Percentiles rank a stretch among this genome's conserved stretches.
phyloP scores from a whole-genome alignment of 1,140 invertebrate species.

The Propsilocerus akamusi region DNA sequence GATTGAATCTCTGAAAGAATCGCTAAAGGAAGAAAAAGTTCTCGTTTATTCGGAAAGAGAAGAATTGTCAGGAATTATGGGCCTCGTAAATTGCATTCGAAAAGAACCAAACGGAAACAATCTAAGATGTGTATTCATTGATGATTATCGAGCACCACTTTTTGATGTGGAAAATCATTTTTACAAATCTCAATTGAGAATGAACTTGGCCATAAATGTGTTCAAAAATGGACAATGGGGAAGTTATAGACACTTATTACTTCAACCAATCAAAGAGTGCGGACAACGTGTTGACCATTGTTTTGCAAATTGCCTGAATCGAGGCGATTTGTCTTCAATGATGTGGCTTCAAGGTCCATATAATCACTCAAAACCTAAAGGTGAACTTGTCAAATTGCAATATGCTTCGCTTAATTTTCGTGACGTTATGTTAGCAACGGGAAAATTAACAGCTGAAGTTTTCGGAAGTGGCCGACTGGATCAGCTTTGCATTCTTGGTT shows the following conservation, averaged over 20 bases:
- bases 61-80: slow-evolving; percentile 57
- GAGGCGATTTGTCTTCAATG: slow-evolving; percentile 71
- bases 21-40: slow-evolving; percentile 27
- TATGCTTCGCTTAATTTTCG: slow-evolving; percentile 56
- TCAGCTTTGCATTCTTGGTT: slow-evolving; percentile 47
- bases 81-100: slow-evolving; percentile 57
- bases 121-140: slow-evolving; percentile 38
- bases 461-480: slow-evolving; percentile 31
- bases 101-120: slow-evolving; percentile 46
- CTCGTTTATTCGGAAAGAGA: slow-evolving; percentile 39
- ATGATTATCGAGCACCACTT: slow-evolving; percentile 39
- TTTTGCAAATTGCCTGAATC: slow-evolving; percentile 54
- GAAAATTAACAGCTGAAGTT: slow-evolving; percentile 44
- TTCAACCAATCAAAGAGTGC: slow-evolving; percentile 16
- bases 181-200: slow-evolving; percentile 40
- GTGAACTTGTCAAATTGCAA: slow-evolving; percentile 31
- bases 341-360: slow-evolving; percentile 57
- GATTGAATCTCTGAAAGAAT: slow-evolving; percentile 31
- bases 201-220: slow-evolving; percentile 71
- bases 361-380: slow-evolving; percentile 17
- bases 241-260: slow-evolving; percentile 48
- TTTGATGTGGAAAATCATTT: slow-evolving; percentile 42
- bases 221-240: slow-evolving; percentile 58
- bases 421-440: slow-evolving; percentile 60
- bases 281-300: slow-evolving; percentile 35